Base-by-base conservation (phyloP, 1,140 invertebrate genomes). In the Diploscapter pachys region DNA sequence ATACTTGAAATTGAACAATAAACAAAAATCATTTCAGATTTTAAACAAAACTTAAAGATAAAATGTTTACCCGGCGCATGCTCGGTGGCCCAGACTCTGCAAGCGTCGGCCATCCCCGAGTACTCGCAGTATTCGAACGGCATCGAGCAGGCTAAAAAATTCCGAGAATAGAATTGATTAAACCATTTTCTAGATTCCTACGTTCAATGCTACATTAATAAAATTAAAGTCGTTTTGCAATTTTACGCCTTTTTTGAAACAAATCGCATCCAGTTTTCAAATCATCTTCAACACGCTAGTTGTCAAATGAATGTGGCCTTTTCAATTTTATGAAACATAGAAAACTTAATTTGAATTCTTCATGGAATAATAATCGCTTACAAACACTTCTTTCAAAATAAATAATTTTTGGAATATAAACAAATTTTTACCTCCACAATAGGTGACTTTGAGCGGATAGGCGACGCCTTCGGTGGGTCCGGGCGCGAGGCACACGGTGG, bases 91-190 rank as follows among this genome's bases (percentile, higher is more conserved):
- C 96, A 98, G 82, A 92, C 90, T 86, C 95, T 96, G 85, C 96
- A 99, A 87, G 96, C 96, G 74, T 96, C 95, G 87, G 94, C 94
- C 85, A 95, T 93, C 57, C 95, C 94, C 88, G 96, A 96, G 87
- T 94, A 97, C 89, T 98, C 95, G 86, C 96, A 98, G 85, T 98
- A 99, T 91, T 94, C 85, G 63, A 89, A 86, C 65, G 84, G 85
- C 83, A 84, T 71, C 31, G 81, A 78, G 80, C 85, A 87, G 78
- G 83, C 83, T 81, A 54, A 73, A 80, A 71, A 80, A 71, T 50
- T 55, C 31, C 31, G 31, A 31, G 31, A 85, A 84, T 67, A 73
- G 73, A 61, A 79, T 48, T 51, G 54, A 4, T 59, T 53, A 77
- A 61, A 59, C 71, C 57, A 55, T 9, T 57, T 53, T 53, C 62